Percentiles rank a stretch among this genome's conserved stretches.
These are phyloP conservation scores for Pelodytes ibericus DNA, from an alignment of 2,797 vertebrate species.

Conservation along the genomic window DNA sequence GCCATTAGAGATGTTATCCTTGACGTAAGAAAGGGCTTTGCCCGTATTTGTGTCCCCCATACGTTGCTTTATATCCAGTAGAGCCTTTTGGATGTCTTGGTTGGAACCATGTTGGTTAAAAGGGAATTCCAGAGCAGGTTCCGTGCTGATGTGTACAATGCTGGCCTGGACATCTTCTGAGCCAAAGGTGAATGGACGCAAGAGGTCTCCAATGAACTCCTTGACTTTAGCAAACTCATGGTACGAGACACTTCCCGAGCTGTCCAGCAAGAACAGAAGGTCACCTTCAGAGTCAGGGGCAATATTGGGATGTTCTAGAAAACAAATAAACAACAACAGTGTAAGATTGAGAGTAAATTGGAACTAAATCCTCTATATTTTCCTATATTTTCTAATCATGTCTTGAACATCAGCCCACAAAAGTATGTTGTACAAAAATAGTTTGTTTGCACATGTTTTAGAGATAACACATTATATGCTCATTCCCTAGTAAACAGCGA, in stretches of 20 bases:
- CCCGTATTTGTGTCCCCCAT: slow-evolving; percentile 94
- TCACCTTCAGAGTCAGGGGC: slow-evolving; percentile 79
- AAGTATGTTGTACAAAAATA: no score
- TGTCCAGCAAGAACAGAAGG: slow-evolving; percentile 90
- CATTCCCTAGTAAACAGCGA: no score
- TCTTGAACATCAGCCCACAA: no score
- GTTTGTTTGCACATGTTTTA: no score
- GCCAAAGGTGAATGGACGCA: slow-evolving; percentile 82
- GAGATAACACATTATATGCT: no score
- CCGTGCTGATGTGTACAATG: slow-evolving; percentile 84
- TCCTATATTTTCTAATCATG: no score
- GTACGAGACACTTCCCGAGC: slow-evolving; percentile 89
- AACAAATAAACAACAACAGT: background rate
- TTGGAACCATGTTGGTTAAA: slow-evolving; percentile 73
- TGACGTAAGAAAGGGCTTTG: slow-evolving; percentile 78
- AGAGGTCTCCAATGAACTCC: slow-evolving; percentile 86
- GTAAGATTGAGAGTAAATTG: background rate
- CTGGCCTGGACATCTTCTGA: slow-evolving; percentile 84
- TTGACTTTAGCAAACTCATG: slow-evolving; percentile 88
- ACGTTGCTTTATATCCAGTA: slow-evolving; percentile 75
- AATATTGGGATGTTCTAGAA: slow-evolving; percentile 51
- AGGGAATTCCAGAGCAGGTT: slow-evolving; percentile 84
- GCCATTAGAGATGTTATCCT: slow-evolving; percentile 70
- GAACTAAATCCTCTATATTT: no score
- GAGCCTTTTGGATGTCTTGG: slow-evolving; percentile 69